Percentiles rank a stretch among this genome's conserved stretches.
Evolutionary conservation across 2,888 invertebrate species (phyloP).

Genomic region (Eupithecia exiguata): DNA sequence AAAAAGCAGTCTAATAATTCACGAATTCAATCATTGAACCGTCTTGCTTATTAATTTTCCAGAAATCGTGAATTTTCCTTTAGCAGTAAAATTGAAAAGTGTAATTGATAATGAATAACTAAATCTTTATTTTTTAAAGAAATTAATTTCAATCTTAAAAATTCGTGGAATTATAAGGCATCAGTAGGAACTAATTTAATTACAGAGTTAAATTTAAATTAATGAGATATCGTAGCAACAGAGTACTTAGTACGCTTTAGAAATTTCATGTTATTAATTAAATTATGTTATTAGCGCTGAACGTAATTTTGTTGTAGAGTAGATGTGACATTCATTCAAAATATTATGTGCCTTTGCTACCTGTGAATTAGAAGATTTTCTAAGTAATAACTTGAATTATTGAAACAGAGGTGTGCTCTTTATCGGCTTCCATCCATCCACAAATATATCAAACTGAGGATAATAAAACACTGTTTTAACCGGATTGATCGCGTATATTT

Average conservation of each 20-base stretch:
- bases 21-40: neutral
- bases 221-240: neutral
- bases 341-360: neutral
- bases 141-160: neutral
- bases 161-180: neutral
- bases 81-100: neutral
- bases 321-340: neutral
- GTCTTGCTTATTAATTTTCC: neutral
- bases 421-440: no score
- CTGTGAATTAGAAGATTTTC: neutral
- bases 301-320: neutral
- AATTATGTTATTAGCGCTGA: neutral
- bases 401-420: no score
- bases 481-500: no score
- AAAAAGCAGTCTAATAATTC: neutral
- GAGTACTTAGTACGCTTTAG: neutral
- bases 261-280: neutral
- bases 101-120: neutral
- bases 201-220: neutral
- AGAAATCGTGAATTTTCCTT: neutral
- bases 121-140: neutral
- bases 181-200: neutral
- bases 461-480: no score
- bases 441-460: no score
- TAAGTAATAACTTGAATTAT: neutral